Evolutionary conservation across 2,888 invertebrate genomes (phyloP).

Genomic region (Leucophenga maculata): DNA sequence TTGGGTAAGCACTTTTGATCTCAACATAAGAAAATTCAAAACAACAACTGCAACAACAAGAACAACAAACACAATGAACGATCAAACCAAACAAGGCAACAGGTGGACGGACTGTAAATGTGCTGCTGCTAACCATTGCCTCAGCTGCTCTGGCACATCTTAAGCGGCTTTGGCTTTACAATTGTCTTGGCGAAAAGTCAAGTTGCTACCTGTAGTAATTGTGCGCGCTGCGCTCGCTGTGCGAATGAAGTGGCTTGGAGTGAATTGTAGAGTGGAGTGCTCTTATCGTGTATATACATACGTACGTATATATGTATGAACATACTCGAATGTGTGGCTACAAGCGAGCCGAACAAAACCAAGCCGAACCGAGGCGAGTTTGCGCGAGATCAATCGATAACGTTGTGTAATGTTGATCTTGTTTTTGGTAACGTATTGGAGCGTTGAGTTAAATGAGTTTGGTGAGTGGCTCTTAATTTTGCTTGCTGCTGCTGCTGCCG

Average conservation of each 20-base stretch:
- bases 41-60: slow-evolving; percentile 20
- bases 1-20: slow-evolving; percentile 35
- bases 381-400: slow-evolving; percentile 58
- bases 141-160: slow-evolving; percentile 11
- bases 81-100: slow-evolving; percentile 49
- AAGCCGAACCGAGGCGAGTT: slow-evolving; percentile 43
- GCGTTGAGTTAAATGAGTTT: slow-evolving; percentile 60
- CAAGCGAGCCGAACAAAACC: too few species aligned
- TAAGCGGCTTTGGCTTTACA: slow-evolving; percentile 44
- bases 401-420: slow-evolving; percentile 64
- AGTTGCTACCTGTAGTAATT: slow-evolving; percentile 52
- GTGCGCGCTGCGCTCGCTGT: neutral
- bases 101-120: slow-evolving; percentile 53
- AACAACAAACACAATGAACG: slow-evolving; percentile 17
- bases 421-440: slow-evolving; percentile 62
- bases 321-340: too few species aligned
- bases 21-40: slow-evolving; percentile 19
- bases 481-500: slow-evolving; percentile 31
- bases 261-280: neutral
- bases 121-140: slow-evolving; percentile 21
- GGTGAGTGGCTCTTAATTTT: slow-evolving; percentile 54
- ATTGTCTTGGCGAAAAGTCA: slow-evolving; percentile 54
- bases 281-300: neutral
- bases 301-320: neutral
- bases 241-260: neutral